Conservation (phyloP, 2,113 vertebrate genomes). For the Oreochromis niloticus region DNA sequence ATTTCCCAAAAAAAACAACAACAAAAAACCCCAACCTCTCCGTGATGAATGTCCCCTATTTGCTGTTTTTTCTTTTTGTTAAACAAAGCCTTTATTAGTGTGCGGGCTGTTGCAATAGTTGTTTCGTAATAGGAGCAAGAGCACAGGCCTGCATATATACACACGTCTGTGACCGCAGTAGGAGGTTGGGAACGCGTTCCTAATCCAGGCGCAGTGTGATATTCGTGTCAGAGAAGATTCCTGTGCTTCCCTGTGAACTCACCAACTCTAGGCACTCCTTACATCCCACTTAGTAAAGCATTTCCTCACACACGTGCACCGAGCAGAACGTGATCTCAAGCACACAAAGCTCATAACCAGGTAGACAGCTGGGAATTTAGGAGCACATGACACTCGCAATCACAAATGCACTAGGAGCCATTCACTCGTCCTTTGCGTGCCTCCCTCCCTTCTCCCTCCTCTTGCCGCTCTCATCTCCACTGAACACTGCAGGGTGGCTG, state of each 20-base stretch:
- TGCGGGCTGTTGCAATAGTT: not conserved
- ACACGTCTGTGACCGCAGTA: not conserved
- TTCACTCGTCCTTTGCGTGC: not conserved
- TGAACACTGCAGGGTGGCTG: constrained; percentile 60
- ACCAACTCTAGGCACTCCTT: not conserved
- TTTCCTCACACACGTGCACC: not conserved
- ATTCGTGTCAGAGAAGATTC: constrained; percentile 55
- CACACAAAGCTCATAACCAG: not conserved
- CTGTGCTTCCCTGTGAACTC: constrained; percentile 39
- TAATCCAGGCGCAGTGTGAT: constrained; percentile 59
- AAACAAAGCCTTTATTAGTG: not conserved
- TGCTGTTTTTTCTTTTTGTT: constrained; percentile 6
- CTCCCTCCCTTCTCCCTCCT: not conserved
- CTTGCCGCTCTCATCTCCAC: constrained; percentile 42
- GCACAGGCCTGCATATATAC: not conserved
- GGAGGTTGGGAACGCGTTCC: constrained; percentile 51
- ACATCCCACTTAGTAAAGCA: not conserved
- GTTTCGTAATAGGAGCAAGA: not conserved
- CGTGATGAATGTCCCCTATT: not conserved
- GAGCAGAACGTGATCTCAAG: not conserved
- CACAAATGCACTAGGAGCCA: not conserved
- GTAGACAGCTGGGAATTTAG: not conserved
- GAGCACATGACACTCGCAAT: constrained; percentile 6
- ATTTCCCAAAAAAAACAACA: not conserved
- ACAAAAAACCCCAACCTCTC: not conserved